These are phyloP conservation scores for Danio tinwini DNA, from an alignment of 2,797 vertebrate species.

Conservation along the genomic window DNA sequence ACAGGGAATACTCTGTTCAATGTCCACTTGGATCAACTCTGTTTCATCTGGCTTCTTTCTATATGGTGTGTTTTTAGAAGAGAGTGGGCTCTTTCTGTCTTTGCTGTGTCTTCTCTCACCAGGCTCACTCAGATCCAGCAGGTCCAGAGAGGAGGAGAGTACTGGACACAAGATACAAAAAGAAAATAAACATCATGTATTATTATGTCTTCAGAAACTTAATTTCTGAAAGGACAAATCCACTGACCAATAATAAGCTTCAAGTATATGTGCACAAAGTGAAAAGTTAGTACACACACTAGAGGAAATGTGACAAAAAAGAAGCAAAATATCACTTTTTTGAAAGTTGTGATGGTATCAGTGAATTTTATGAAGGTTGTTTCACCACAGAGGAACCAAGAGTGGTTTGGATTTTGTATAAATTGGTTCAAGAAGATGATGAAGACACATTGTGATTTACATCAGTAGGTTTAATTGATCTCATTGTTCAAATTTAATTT, in stretches of 20 bases:
- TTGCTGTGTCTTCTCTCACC: constrained; percentile 87
- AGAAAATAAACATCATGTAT: background rate
- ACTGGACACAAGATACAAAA: constrained; percentile 74
- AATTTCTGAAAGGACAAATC: background rate
- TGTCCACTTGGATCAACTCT: constrained; percentile 91
- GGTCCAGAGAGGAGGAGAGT: constrained; percentile 93
- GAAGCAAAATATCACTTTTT: too few relatives aligned
- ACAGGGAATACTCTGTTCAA: constrained; percentile 82
- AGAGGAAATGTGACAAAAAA: background rate
- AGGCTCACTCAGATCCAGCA: constrained; percentile 96
- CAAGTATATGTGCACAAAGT: background rate
- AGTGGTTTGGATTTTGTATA: too few relatives aligned
- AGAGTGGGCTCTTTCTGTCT: constrained; percentile 84
- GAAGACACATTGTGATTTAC: too few relatives aligned
- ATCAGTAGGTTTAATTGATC: too few relatives aligned
- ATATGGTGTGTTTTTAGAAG: constrained; percentile 82
- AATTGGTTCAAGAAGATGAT: too few relatives aligned
- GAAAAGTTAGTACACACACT: too few relatives aligned
- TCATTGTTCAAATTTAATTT: too few relatives aligned
- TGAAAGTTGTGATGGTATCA: background rate
- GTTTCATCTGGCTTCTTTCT: constrained; percentile 92
- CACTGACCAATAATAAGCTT: background rate
- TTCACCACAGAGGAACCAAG: too few relatives aligned
- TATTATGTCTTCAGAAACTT: constrained; percentile 1
- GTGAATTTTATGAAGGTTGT: background rate